Evolutionary conservation across 2,113 vertebrate species (phyloP), one percentile per base, ranked within the genome.

Genomic region (Cinclus cinclus): DNA sequence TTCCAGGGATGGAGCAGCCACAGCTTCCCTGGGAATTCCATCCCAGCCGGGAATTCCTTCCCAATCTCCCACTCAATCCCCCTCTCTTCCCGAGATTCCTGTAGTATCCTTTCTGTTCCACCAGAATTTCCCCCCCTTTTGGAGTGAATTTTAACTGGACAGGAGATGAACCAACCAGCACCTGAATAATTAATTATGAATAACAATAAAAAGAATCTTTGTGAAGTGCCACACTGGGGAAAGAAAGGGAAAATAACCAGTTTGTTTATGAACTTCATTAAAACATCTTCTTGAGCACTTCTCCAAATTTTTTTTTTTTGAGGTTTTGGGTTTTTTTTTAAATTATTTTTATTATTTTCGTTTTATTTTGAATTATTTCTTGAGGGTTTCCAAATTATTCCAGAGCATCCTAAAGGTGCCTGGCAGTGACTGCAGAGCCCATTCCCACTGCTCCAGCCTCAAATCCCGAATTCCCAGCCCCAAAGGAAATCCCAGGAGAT

Each of bases 21-120:
- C 52, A 5, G 63, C 13, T 47, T 13, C 42, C 11, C 64, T 2
- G 23, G 42, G 44, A 69, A 82, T 64, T 23, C 55, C 65, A 60
- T 28, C 42, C 64, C 64, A 49, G 79, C 8, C 47, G 19, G 37
- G 59, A 64, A 53, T 70, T 42, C 55, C 79, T 10, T 18, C 44
- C 64, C 22, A 4, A 22, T 5, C 41, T 22, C 44, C 58, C 64
- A 33, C 9, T 13, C 78, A 13, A 13, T 1, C 9, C 69, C 46
- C 47, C 58, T 21, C 39, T 46, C 11, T 10, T 15, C 28, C 70
- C 24, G 15, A 84, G 15, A 56, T n/a, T 21, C n/a, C 18, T 10
- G 5, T 0, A 1, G 8, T 3, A 10, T 13, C 24, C 4, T 13
- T 24, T 15, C 50, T 6, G 9, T 15, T 13, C 42, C 35, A 42